Evolutionary conservation across 2,888 invertebrate genomes (phyloP), one percentile per base, ranked within the genome.

Genomic region (Anthrax anthrax): DNA sequence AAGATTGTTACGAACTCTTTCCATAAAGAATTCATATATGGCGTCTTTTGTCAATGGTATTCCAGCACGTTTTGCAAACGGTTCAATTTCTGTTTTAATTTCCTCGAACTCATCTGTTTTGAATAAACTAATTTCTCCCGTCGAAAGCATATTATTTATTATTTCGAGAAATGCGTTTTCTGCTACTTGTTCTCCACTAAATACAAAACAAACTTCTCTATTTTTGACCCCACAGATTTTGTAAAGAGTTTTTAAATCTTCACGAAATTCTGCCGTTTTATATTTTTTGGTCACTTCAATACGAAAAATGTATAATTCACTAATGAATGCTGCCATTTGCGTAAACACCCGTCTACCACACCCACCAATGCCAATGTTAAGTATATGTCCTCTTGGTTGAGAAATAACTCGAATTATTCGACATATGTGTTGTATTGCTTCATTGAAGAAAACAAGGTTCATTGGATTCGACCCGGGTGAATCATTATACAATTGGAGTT

Each of bases 61-160:
- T 1, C 57, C 57, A 1, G 56, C 51, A 47, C 58, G 60, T 47
- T 61, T 61, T 1, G 63, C 63, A 18, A 60, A 56, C 1, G 57
- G 48, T 29, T 63, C 61, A 13, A 65, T 45, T n/a, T 62, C 59
- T 0, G 54, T 43, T 46, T 63, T 64, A 0, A 64, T 43, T 19
- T 90, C 89, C 61, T 91, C 90, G 68, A 91, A 83, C 65, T 92
- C 91, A 54, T 91, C 90, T 0, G 78, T 63, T 60, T 88, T 88
- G 61, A 80, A 91, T n/a, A 92, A 72, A 67, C 89, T 90, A 48
- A 92, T 80, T 67, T 91, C 90, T 0, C 90, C 91, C 51, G 84
- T 85, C 61, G 86, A 88, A 47, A 92, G 72, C 65, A 92, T 75
- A 60, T 87, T 91, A 67, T 90, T 91, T 48, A 92, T 76, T 54